Evolutionary conservation across 2,888 invertebrate genomes (phyloP).

Genomic region (Dimorphilus gyrociliatus): DNA sequence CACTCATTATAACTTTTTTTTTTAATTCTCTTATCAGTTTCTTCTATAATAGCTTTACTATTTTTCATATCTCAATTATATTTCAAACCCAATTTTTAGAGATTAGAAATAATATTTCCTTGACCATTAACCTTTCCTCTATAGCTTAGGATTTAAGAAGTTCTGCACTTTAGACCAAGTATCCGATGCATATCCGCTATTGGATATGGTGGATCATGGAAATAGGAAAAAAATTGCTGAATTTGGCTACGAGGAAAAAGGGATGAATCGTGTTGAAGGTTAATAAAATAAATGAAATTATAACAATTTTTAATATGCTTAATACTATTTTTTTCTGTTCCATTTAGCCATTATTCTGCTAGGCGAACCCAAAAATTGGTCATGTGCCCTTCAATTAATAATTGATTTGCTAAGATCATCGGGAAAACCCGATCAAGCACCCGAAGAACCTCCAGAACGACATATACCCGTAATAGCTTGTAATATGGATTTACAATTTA

Average conservation of each 20-base stretch:
- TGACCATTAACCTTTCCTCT: background rate
- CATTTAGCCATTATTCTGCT: slow-evolving; percentile 28
- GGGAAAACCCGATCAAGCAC: slow-evolving; percentile 26
- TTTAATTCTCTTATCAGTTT: too few relatives aligned
- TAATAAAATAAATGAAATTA: slow-evolving; percentile 4
- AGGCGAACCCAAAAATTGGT: slow-evolving; percentile 36
- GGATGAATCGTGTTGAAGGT: slow-evolving; percentile 20
- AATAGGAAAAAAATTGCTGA: slow-evolving; percentile 24
- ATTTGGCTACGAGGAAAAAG: slow-evolving; percentile 15
- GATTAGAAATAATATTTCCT: background rate
- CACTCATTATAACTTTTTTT: too few relatives aligned
- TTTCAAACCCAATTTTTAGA: too few relatives aligned
- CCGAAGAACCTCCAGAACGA: slow-evolving; percentile 12
- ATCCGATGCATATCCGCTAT: slow-evolving; percentile 29
- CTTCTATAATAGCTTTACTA: too few relatives aligned
- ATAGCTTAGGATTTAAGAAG: slow-evolving; percentile 31
- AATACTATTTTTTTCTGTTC: too few relatives aligned
- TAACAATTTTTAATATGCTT: too few relatives aligned
- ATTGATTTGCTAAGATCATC: slow-evolving; percentile 33
- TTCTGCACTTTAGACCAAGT: slow-evolving; percentile 32
- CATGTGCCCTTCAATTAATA: slow-evolving; percentile 32
- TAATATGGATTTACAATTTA: slow-evolving; percentile 38
- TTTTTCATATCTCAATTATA: too few relatives aligned
- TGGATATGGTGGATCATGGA: slow-evolving; percentile 36
- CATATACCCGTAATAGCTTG: slow-evolving; percentile 36